Percentiles rank a stretch among this genome's conserved stretches.
Evolutionary conservation across 2,888 invertebrate species (phyloP).

Genomic region (Eupithecia centaureata): DNA sequence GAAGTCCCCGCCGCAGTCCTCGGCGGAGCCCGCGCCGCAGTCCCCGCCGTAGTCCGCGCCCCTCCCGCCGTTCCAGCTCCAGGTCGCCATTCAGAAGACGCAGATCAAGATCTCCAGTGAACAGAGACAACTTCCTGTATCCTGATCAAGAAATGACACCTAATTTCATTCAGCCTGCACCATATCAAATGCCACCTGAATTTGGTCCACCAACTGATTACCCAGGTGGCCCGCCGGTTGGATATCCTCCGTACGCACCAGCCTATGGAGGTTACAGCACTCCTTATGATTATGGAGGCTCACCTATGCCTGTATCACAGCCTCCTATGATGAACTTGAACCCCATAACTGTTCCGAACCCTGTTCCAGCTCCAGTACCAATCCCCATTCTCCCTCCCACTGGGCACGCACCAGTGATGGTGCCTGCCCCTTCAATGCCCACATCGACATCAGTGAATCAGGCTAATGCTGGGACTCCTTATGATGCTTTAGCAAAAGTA

Average conservation of each 20-base stretch:
- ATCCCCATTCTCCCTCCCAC: conserved; percentile 44
- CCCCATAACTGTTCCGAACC: conserved; percentile 51
- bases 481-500: conserved; percentile 79
- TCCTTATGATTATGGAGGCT: conserved; percentile 57
- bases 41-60: conserved; percentile 41
- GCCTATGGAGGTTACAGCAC: conserved; percentile 53
- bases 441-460: conserved; percentile 44
- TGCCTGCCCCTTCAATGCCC: conserved; percentile 53
- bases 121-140: conserved; percentile 38
- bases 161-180: conserved; percentile 28
- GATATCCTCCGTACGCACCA: conserved; percentile 43
- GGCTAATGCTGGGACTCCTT: conserved; percentile 51
- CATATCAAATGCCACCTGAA: conserved; percentile 34
- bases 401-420: conserved; percentile 40
- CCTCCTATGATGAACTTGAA: conserved; percentile 26
- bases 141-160: conserved; percentile 31
- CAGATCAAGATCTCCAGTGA: conserved; percentile 44
- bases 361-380: conserved; percentile 48
- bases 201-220: conserved; percentile 36
- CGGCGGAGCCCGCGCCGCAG: conserved; percentile 41
- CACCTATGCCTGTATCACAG: conserved; percentile 48
- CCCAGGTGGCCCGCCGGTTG: conserved; percentile 25
- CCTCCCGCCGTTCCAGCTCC: conserved; percentile 34
- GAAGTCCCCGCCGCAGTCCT: conserved; percentile 46
- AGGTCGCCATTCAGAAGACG: conserved; percentile 46